Evolutionary conservation across 2,797 vertebrate genomes (phyloP), one percentile per base, ranked within the genome.

Genomic region (Eurystomus glaucurus): DNA sequence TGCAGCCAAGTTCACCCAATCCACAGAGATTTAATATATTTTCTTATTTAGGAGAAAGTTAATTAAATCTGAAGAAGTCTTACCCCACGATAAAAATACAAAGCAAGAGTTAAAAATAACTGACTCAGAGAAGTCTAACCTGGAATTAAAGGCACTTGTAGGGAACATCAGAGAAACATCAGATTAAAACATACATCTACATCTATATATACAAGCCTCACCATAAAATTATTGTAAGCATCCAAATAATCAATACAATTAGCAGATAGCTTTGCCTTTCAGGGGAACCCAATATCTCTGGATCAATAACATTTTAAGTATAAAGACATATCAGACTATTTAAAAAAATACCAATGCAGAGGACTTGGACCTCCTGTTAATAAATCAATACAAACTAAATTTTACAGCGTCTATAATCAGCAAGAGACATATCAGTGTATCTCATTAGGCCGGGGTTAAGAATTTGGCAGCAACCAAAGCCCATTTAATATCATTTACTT

Each of bases 401-500:
- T 97, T 97, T 97, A 93, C 92, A 97, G 97, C 93, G 88, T 76
- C 92, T 95, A 55, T 97, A 97, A 97, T 97, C 97, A 96, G 87
- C 90, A 91, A 96, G 96, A 97, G 94, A 95, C 90, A 94, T 95
- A 94, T 98, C 91, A 84, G 79, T 90, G 90, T 92, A 97, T 97
- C 97, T 98, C 92, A 97, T 98, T 96, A 98, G 93, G 71, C 78
- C 3, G 0, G 88, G 92, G 91, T 96, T 97, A 97, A 97, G 96
- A 96, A 97, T 97, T 97, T 96, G 91, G 82, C 80, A 90, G 97
- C 96, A 96, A 96, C 96, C 37, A 80, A 97, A 96, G 77, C 96
- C 98, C 94, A 97, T 98, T 98, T 98, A 98, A 97, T 97, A 95
- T 98, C 97, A 97, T 98, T 98, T 98, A 97, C 95, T 97, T 98